These are phyloP conservation scores for Venustaconcha ellipsiformis DNA, from an alignment of 1,140 invertebrate species.

Conservation along the genomic window DNA sequence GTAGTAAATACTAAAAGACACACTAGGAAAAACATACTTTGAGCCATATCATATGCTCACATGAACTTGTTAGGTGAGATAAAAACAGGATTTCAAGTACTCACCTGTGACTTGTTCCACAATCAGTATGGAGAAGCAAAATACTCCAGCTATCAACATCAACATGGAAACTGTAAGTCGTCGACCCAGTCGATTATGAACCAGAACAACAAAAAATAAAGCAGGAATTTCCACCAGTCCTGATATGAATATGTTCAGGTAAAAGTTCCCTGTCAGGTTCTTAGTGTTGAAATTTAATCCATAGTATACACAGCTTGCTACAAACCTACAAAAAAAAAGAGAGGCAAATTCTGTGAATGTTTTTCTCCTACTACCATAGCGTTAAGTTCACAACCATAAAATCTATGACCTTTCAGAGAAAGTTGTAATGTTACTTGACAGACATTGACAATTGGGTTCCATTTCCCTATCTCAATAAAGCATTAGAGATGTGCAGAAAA, in stretches of 20 bases:
- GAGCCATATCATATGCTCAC: too few species aligned
- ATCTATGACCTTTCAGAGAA: too few species aligned
- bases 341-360: not conserved
- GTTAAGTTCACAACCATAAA: too few species aligned
- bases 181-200: slow-evolving; percentile 62
- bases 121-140: slow-evolving; percentile 54
- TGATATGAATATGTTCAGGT: slow-evolving; percentile 64
- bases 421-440: not conserved
- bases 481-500: not conserved
- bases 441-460: not conserved
- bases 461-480: not conserved
- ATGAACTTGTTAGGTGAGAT: too few species aligned
- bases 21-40: too few species aligned
- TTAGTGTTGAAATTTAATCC: slow-evolving; percentile 61
- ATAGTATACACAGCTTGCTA: slow-evolving; percentile 64
- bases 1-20: too few species aligned
- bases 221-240: slow-evolving; percentile 65
- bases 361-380: not conserved
- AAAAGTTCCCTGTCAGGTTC: slow-evolving; percentile 61
- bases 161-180: slow-evolving; percentile 49
- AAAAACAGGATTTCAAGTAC: not conserved
- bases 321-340: slow-evolving; percentile 57
- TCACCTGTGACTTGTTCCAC: slow-evolving; percentile 46
- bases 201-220: slow-evolving; percentile 56
- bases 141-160: slow-evolving; percentile 55